Evolutionary conservation across 2,113 vertebrate species (phyloP), one percentile per base, ranked within the genome.

Genomic region (Pteronura brasiliensis): DNA sequence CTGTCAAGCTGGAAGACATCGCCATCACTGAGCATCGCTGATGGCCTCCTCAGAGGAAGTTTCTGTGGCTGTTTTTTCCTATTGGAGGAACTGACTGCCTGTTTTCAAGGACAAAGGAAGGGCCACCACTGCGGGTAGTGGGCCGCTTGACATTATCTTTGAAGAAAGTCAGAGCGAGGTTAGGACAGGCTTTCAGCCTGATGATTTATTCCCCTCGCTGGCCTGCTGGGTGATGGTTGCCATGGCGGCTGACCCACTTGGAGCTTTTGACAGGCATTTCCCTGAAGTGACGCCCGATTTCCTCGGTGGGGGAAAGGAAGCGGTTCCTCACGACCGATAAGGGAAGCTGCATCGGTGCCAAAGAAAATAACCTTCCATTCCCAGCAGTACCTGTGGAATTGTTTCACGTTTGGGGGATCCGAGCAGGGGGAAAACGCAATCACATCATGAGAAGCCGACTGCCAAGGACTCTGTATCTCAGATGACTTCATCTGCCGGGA

Each of bases 21-120:
- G 1, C 59, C 29, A 39, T 92, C 74, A 94, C 88, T 52, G 91
- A 11, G 11, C 59, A 63, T 92, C 95, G 91, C 96, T 87, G 65
- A 81, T 81, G 94, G 7, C 59, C 88, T 27, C 97, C 94, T 92
- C 97, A 97, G 71, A 98, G 98, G 98, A 99, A 98, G 96, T 83
- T 96, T 72, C 95, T 96, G 96, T 65, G 88, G 88, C 84, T 98
- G 98, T 98, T 98, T 98, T 98, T 98, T 98, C 98, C 98, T 98
- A 59, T 97, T 95, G 97, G 97, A 97, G 85, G 95, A 94, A 82
- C 55, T 11, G 55, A 79, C 87, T 94, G 92, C 97, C 97, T 90
- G 71, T 96, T 97, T 98, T 93, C 97, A 97, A 98, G 98, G 98
- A 97, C 98, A 98, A 95, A 98, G 98, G 98, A 98, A 98, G 97